phyloP scores from a whole-genome alignment of 2,797 vertebrate species.

The Sebastes matsubarae region DNA sequence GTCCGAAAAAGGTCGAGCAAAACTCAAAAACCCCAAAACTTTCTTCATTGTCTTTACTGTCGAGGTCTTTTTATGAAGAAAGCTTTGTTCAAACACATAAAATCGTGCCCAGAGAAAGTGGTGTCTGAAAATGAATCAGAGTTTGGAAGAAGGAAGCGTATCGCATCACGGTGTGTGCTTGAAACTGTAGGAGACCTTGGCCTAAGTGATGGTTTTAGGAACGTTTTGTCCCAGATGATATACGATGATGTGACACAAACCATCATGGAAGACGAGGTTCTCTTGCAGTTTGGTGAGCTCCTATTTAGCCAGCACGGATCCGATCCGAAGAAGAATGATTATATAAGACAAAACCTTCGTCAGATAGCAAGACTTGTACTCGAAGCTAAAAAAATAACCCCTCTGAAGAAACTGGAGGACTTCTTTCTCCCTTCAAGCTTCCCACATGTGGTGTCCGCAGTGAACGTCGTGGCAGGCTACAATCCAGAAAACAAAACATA shows the following conservation, averaged over 20 bases:
- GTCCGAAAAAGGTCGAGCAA: constrained; percentile 22
- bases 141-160: background rate
- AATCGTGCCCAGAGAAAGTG: constrained; percentile 35
- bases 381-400: constrained; percentile 54
- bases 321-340: constrained; percentile 18
- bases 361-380: constrained; percentile 64
- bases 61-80: constrained; percentile 41
- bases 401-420: constrained; percentile 61
- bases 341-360: constrained; percentile 64
- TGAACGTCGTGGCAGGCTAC: constrained; percentile 65
- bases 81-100: constrained; percentile 39
- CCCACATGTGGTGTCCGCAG: constrained; percentile 58
- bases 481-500: constrained; percentile 46
- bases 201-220: constrained; percentile 39
- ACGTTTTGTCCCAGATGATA: constrained; percentile 51
- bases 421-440: constrained; percentile 66
- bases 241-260: constrained; percentile 59
- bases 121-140: background rate
- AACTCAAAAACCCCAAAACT: constrained; percentile 37
- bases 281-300: constrained; percentile 65
- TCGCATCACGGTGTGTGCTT: constrained; percentile 39
- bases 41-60: constrained; percentile 67
- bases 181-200: constrained; percentile 23
- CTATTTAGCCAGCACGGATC: constrained; percentile 19
- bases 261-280: constrained; percentile 46